These are phyloP conservation scores for Ficedula albicollis DNA, from an alignment of 2,797 vertebrate genomes.

Conservation along the genomic window DNA sequence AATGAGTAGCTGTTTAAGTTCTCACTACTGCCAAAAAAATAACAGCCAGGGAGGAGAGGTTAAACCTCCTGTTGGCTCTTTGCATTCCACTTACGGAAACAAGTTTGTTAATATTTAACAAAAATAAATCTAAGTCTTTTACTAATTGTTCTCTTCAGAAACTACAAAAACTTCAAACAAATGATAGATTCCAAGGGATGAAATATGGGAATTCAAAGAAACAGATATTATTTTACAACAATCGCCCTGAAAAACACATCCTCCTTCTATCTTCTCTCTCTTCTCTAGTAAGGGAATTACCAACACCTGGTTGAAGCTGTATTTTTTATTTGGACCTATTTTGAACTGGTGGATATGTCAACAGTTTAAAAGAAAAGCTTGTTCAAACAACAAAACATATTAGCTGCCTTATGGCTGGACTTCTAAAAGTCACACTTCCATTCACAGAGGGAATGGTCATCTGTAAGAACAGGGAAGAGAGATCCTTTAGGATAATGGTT, in stretches of 20 bases:
- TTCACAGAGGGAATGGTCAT: neutral
- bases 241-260: neutral
- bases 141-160: neutral
- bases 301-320: accelerated
- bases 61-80: neutral
- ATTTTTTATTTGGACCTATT: neutral
- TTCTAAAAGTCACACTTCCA: neutral
- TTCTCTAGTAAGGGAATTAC: neutral
- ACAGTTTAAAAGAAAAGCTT: neutral
- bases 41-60: neutral
- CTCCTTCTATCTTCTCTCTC: neutral
- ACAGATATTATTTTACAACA: neutral
- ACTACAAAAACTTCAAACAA: neutral
- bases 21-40: neutral
- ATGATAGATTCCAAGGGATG: neutral
- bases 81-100: neutral
- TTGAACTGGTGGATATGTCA: neutral
- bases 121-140: neutral
- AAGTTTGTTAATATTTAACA: neutral
- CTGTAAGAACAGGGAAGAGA: neutral
- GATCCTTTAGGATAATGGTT: neutral
- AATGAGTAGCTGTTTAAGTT: neutral
- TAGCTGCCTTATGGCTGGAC: neutral
- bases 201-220: neutral
- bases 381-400: neutral